Conservation (phyloP, 2,888 invertebrate genomes). For the Meghimatium bilineatum region DNA sequence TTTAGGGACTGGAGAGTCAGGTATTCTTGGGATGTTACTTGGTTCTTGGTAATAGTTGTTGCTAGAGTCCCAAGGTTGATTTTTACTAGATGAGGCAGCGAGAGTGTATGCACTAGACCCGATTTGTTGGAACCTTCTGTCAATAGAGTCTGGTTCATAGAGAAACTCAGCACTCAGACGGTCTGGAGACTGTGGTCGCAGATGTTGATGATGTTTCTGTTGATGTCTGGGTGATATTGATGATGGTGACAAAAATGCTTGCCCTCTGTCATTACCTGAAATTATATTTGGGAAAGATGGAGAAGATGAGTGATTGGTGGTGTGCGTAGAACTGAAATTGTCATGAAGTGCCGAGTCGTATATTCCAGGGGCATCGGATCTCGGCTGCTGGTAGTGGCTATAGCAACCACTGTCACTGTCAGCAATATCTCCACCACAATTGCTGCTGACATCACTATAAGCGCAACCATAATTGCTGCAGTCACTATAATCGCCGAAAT, state of each 20-base stretch:
- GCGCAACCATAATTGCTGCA: slow-evolving; percentile 32
- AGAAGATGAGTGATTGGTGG: slow-evolving; percentile 10
- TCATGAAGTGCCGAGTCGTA: neutral
- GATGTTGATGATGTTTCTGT: neutral
- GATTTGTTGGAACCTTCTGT: slow-evolving; percentile 30
- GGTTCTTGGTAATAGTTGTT: slow-evolving; percentile 37
- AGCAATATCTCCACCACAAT: slow-evolving; percentile 31
- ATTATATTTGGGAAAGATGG: slow-evolving; percentile 12
- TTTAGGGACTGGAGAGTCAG: slow-evolving; percentile 31
- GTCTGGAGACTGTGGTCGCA: slow-evolving; percentile 40
- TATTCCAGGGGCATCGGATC: slow-evolving; percentile 5
- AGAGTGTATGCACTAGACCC: slow-evolving; percentile 42
- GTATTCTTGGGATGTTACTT: slow-evolving; percentile 32
- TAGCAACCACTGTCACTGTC: slow-evolving; percentile 50
- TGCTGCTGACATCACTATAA: slow-evolving; percentile 41
- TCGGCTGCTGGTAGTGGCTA: slow-evolving; percentile 46
- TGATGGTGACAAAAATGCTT: slow-evolving; percentile 13
- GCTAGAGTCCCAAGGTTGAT: neutral
- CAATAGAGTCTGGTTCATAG: slow-evolving; percentile 29
- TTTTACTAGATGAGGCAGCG: slow-evolving; percentile 3
- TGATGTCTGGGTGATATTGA: slow-evolving; percentile 18
- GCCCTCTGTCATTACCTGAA: slow-evolving; percentile 26
- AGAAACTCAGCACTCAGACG: slow-evolving; percentile 33
- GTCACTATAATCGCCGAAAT: slow-evolving; percentile 37
- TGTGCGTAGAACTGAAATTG: slow-evolving; percentile 6